Evolutionary conservation across 2,113 vertebrate genomes (phyloP), one percentile per base, ranked within the genome.

Genomic region (Sceloporus undulatus): DNA sequence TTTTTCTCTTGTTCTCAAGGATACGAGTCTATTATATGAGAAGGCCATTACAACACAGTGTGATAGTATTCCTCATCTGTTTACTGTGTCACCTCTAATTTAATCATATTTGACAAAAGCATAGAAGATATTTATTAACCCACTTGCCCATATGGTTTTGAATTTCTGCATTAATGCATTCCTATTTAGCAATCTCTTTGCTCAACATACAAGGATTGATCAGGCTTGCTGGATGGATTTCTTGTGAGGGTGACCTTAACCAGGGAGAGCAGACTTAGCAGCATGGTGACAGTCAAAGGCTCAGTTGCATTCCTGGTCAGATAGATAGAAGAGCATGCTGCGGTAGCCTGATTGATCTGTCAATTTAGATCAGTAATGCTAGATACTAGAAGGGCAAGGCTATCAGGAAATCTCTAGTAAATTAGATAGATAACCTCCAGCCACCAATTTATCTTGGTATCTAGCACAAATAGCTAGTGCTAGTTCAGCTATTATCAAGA

Each of bases 351-450:
- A 76, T 3, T 87, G 27, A 90, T 87, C 84, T 91, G 82, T 85
- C 92, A 89, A 0, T 90, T 95, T 90, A 85, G 54, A 90, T 93
- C 85, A 92, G 84, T 16, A 74, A 91, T 80, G 7, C 9, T 54
- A 77, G 71, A 88, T 85, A 88, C 5, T 19, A 90, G 88, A 90
- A 93, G 85, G 74, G 87, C 75, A 90, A 94, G 78, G 29, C 76
- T 92, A 90, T 81, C 83, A 92, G 48, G 87, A 94, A 94, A 95
- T 91, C 86, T 84, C 48, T 40, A 93, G 89, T 85, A 92, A 94
- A 95, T 92, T 68, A 77, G 62, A 90, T 78, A 91, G n/a, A 85
- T 89, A 52, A 90, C 83, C 80, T 93, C 68, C 56, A 94, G 88
- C 48, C 70, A 88, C 79, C 91, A 91, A 91, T 92, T 87, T 90